Evolutionary conservation across 1,140 invertebrate species (phyloP).

Genomic region (Danaus plexippus): DNA sequence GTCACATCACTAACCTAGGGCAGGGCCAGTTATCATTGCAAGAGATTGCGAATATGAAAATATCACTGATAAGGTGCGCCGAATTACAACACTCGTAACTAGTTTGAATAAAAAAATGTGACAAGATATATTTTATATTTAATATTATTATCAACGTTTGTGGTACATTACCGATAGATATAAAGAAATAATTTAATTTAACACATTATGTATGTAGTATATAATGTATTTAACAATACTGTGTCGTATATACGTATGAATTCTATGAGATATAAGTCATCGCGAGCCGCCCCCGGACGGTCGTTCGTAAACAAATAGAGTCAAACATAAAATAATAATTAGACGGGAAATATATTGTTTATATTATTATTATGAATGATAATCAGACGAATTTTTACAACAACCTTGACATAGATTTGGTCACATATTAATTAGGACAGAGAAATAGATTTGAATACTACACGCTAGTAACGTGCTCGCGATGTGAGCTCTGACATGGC

Average conservation of each 20-base stretch:
- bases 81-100: constrained; percentile 33
- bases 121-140: too few species aligned
- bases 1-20: constrained; percentile 54
- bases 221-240: too few species aligned
- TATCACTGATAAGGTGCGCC: constrained; percentile 50
- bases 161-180: too few species aligned
- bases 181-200: too few species aligned
- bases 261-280: not conserved
- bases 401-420: too few species aligned
- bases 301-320: not conserved
- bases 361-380: not conserved
- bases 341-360: constrained; percentile 1
- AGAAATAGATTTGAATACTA: too few species aligned
- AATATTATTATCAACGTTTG: too few species aligned
- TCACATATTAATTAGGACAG: too few species aligned
- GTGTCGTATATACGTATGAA: not conserved
- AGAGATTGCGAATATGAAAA: constrained; percentile 60
- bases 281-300: not conserved
- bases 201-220: too few species aligned
- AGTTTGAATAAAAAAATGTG: too few species aligned
- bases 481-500: too few species aligned
- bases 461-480: too few species aligned
- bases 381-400: not conserved
- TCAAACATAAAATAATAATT: not conserved
- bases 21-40: constrained; percentile 56